phyloP scores from a whole-genome alignment of 2,113 vertebrate species.

The Perca flavescens region DNA sequence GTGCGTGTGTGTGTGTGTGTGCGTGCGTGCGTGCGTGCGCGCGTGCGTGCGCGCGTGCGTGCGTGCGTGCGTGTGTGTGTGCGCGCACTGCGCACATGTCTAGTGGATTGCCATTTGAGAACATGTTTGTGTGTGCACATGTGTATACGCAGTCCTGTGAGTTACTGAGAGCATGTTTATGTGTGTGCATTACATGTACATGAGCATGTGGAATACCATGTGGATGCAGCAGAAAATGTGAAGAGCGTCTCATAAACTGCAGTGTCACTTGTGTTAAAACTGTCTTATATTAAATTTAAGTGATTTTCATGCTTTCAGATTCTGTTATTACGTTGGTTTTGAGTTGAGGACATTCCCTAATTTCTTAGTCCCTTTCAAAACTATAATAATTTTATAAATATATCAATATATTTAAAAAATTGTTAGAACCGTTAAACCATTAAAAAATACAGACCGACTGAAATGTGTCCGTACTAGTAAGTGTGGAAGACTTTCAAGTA shows the following conservation, averaged over 20 bases:
- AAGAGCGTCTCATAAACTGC: constrained; percentile 2
- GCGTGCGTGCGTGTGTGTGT: not conserved
- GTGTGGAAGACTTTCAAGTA: not conserved
- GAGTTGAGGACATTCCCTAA: not conserved
- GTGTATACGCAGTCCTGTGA: constrained; percentile 12
- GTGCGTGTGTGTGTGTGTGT: constrained; percentile 17
- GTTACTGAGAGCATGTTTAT: constrained; percentile 13
- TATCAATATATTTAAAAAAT: not conserved
- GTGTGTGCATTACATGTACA: constrained; percentile 10
- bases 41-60: not conserved
- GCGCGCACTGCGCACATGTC: not conserved
- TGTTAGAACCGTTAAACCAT: no score
- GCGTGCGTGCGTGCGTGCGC: constrained; percentile 11
- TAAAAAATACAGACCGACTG: no score
- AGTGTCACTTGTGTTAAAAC: not conserved
- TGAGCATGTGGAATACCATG: not conserved
- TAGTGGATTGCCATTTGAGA: constrained; percentile 14
- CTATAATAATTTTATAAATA: not conserved
- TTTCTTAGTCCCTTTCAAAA: not conserved
- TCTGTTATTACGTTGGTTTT: not conserved
- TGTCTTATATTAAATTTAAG: not conserved
- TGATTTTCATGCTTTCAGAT: not conserved
- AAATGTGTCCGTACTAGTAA: no score
- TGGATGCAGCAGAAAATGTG: not conserved
- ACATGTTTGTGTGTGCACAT: constrained; percentile 29